A percentile compares a stretch with the other conserved stretches of the same genome.
Evolutionary conservation across 2,888 invertebrate genomes (phyloP).

Genomic region (Seira ritae): DNA sequence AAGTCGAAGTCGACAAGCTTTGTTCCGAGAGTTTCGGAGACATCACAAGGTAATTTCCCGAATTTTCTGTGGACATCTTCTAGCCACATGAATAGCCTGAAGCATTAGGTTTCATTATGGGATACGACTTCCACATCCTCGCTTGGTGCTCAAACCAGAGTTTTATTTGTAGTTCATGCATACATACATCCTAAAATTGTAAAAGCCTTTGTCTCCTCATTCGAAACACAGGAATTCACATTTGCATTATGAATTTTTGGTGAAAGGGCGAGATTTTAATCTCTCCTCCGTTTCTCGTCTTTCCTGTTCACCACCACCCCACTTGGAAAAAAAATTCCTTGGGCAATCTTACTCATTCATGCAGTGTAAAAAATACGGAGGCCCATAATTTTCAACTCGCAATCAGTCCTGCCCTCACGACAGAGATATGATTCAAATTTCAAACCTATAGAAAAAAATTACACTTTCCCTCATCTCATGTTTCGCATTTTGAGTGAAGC

Average conservation of each 20-base stretch:
- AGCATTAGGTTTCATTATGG: conserved; percentile 8
- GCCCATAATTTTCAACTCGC: too few relatives aligned
- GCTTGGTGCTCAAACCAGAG: too few relatives aligned
- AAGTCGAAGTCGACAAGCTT: conserved; percentile 3
- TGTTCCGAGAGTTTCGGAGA: neutral
- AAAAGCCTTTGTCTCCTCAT: too few relatives aligned
- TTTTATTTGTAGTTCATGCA: too few relatives aligned
- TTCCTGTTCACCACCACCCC: neutral
- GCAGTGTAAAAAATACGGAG: too few relatives aligned
- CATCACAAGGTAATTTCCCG: neutral
- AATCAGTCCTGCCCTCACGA: too few relatives aligned
- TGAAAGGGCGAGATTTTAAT: neutral
- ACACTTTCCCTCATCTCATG: neutral
- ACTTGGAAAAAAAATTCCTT: too few relatives aligned
- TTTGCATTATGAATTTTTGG: neutral
- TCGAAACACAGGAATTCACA: neutral
- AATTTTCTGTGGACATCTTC: conserved; percentile 1
- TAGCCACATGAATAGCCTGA: conserved; percentile 1
- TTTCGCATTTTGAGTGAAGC: neutral
- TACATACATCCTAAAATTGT: too few relatives aligned
- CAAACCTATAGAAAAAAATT: too few relatives aligned
- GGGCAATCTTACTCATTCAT: too few relatives aligned
- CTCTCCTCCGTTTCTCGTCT: neutral
- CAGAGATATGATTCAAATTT: too few relatives aligned
- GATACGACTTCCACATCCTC: neutral